Evolutionary conservation across 2,888 invertebrate genomes (phyloP), one percentile per base, ranked within the genome.

Genomic region (Pasiphila rectangulata): DNA sequence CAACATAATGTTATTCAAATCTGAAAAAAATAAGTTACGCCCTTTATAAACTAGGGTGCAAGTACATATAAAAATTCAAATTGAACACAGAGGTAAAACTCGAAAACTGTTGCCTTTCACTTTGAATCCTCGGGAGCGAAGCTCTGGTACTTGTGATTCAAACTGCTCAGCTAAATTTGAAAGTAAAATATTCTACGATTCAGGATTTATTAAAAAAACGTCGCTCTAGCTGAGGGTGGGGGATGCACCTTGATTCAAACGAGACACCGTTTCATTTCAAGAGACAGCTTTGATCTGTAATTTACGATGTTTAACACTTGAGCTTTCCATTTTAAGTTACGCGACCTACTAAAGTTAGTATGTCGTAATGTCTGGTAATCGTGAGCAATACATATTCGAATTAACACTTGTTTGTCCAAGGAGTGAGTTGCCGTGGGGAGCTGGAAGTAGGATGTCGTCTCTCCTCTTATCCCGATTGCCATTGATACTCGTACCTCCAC

Each of bases 151-250:
- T 48, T 24, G 43, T 46, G 46, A 46, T 48, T 50, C 35, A 30
- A 36, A 24, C 25, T 36, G 39, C 40, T 49, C 40, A 37, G 34
- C 41, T 44, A 30, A 45, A 45, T 45, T 45, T 50, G 37, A 41
- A 45, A 45, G 50, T 50, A 38, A 50, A 50, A 45, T 50, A 50
- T 50, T 45, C 50, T 41, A 32, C 50, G 45, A 50, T 38, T 45
- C 50, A 27, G 38, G 45, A 38, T 50, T 45, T 45, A 50, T 50
- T 50, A 50, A 45, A 50, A n/a, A 50, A 50, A 45, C 34, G 45
- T 45, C 50, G 37, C 50, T 32, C 13, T 12, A 20, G 23, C 38
- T 23, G 36, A 12, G 34, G 25, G 37, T 20, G 20, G 21, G 41
- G 10, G 29, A 38, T 49, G 49, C 49, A 44, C 39, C 21, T 25